Percentiles rank a stretch among this genome's conserved stretches.
Evolutionary conservation across 2,797 vertebrate species (phyloP).

Genomic region (Alfaro cultratus): DNA sequence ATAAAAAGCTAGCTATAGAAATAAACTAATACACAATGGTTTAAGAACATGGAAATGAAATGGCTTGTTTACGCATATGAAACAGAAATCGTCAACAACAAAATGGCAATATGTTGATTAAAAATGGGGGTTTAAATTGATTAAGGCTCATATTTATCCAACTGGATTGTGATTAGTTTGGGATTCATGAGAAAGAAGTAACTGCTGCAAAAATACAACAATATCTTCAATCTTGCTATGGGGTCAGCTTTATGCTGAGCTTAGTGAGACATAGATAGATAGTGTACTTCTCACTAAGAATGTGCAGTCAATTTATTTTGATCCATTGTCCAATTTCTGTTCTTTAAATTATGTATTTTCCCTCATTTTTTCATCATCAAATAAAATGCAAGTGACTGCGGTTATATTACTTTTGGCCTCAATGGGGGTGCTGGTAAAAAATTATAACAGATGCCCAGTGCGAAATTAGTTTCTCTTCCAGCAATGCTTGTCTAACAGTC

Average conservation of each 20-base stretch:
- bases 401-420: background rate
- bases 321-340: background rate
- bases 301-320: conserved; percentile 1
- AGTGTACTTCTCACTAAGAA: background rate
- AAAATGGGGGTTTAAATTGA: background rate
- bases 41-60: background rate
- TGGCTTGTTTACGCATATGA: background rate
- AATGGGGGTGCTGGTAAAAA: background rate
- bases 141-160: background rate
- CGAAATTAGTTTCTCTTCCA: background rate
- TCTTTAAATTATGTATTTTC: background rate
- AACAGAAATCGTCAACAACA: background rate
- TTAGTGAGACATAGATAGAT: background rate
- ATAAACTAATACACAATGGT: background rate
- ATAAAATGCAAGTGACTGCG: background rate
- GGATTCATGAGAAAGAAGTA: background rate
- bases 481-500: background rate
- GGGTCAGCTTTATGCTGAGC: background rate
- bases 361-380: background rate
- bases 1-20: background rate
- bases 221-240: background rate
- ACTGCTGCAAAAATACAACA: background rate
- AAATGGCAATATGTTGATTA: background rate
- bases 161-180: background rate
- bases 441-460: background rate